Percentiles rank a stretch among this genome's conserved stretches.
Evolutionary conservation across 2,797 vertebrate genomes (phyloP).

Genomic region (Champsocephalus gunnari): DNA sequence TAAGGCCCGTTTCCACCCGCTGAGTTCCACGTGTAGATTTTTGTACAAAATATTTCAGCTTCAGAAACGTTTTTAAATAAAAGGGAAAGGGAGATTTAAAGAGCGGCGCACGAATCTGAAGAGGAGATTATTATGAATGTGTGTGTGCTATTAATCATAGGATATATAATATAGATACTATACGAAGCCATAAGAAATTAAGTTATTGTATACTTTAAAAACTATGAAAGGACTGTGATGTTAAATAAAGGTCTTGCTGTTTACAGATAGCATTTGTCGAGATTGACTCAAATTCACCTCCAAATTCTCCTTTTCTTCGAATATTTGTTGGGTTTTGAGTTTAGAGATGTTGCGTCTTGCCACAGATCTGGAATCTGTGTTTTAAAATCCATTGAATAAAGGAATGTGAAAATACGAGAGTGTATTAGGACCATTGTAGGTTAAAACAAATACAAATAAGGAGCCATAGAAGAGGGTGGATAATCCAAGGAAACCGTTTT

Average conservation of each 20-base stretch:
- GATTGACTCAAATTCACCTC: slow-evolving; percentile 19
- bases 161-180: slow-evolving; percentile 69
- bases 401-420: slow-evolving; percentile 46
- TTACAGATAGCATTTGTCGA: slow-evolving; percentile 44
- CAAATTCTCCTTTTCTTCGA: slow-evolving; percentile 24
- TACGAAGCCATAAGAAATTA: slow-evolving; percentile 90
- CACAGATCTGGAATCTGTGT: slow-evolving; percentile 68
- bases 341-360: neutral
- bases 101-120: slow-evolving; percentile 8
- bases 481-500: too few relatives aligned
- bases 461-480: too few relatives aligned
- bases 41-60: slow-evolving; percentile 78
- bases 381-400: slow-evolving; percentile 25
- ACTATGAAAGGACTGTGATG: slow-evolving; percentile 86
- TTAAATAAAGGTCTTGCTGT: slow-evolving; percentile 68
- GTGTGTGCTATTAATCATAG: slow-evolving; percentile 85
- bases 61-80: slow-evolving; percentile 4
- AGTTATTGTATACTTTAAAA: slow-evolving; percentile 93
- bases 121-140: slow-evolving; percentile 83
- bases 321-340: neutral
- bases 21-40: slow-evolving; percentile 41
- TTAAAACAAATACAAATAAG: too few relatives aligned
- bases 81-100: slow-evolving; percentile 36
- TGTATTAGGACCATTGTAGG: too few relatives aligned
- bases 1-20: neutral